Evolutionary conservation across 30 jellyfish, hydroid and myxozoan genomes (phyloP), one percentile per base, ranked within the genome.

Genomic region (Sanderia malayensis): DNA sequence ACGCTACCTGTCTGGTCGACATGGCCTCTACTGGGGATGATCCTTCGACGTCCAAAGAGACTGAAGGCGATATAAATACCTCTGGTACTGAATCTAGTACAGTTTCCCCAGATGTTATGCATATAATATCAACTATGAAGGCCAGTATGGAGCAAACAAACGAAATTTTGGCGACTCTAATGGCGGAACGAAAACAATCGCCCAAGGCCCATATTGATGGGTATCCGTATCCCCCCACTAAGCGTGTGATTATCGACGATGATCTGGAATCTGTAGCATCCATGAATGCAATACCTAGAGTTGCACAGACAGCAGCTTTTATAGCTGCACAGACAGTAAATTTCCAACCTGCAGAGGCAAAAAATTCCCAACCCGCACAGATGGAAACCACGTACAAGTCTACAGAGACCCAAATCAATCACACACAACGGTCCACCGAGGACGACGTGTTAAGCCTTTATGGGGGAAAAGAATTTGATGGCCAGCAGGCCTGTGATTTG

Each of bases 241-340:
- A 46, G 21, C 81, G 81, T 68, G 27, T 68, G 2, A 49, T 24
- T 24, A 24, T 47, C 7, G 67, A 24, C 25, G 25, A 68, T 46
- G 81, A 68, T 34, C 53, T 29, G 20, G 44, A 68, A 34, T 34
- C 68, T 25, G 68, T 68, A 68, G 68, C 67, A 68, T 68, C 67
- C 47, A 68, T 11, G 81, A 68, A 46, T 68, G 81, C 67, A 68
- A 34, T 46, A 68, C 21, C 81, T 0, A 67, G n/a, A 62, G 74
- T 27, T 62, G 74, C 74, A 57, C 69, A 57, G 69, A 57, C 69
- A 57, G 74, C 53, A 61, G 29, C 2, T 61, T 22, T 3, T 49
- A 2, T 37, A 61, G 69, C 69, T 58, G 69, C 69, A 58, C 28
- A 58, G 69, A 58, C 31, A 58, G 61, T 25, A 46, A 46, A 1